A percentile compares a stretch with the other conserved stretches of the same genome.
Evolutionary conservation across 2,888 invertebrate species (phyloP).

Genomic region (Agriopis aurantiaria): DNA sequence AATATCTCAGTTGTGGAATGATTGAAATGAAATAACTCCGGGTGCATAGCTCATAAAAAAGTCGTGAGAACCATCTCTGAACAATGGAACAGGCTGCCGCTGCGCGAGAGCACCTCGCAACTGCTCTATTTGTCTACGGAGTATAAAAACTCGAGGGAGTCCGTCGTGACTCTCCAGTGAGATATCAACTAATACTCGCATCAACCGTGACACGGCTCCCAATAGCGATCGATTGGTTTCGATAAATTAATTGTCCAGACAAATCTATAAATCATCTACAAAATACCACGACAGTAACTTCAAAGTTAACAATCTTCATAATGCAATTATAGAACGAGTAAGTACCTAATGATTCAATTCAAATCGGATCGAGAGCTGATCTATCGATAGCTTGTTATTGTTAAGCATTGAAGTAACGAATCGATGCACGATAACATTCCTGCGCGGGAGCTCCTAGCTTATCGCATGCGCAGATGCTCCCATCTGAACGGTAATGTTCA

Average conservation of each 20-base stretch:
- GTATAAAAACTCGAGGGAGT: conserved; percentile 60
- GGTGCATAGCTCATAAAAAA: conserved; percentile 72
- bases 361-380: conserved; percentile 39
- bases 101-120: conserved; percentile 60
- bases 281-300: conserved; percentile 46
- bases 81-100: conserved; percentile 66
- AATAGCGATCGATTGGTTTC: conserved; percentile 54
- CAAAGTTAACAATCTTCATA: conserved; percentile 43
- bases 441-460: conserved; percentile 58
- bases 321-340: conserved; percentile 44
- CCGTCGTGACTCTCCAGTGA: conserved; percentile 68
- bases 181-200: conserved; percentile 50
- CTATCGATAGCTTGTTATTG: conserved; percentile 47
- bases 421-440: conserved; percentile 68
- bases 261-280: conserved; percentile 40
- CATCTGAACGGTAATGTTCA: conserved; percentile 59
- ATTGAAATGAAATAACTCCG: conserved; percentile 69
- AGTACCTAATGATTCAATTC: conserved; percentile 35
- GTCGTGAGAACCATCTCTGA: conserved; percentile 72
- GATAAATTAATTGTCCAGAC: conserved; percentile 59
- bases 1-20: conserved; percentile 63
- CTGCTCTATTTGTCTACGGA: conserved; percentile 61
- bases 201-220: conserved; percentile 57
- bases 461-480: conserved; percentile 52
- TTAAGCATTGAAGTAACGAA: conserved; percentile 56